Conservation (phyloP, 2,113 vertebrate species). For the Nycticryphes semicollaris region DNA sequence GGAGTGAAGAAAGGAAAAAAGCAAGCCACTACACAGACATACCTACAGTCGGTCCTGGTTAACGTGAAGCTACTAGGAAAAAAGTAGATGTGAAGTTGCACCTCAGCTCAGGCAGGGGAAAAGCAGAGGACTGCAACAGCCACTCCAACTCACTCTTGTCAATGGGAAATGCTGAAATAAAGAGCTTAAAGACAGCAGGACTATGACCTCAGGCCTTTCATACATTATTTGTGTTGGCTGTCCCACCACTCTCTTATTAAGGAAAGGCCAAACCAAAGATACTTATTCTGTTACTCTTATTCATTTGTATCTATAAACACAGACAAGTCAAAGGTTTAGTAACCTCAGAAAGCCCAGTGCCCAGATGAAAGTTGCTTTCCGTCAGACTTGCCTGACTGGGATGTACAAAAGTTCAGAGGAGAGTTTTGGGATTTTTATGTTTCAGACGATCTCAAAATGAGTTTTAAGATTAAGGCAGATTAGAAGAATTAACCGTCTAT, state of each 20-base stretch:
- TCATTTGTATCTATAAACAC: neutral
- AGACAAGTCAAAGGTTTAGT: neutral
- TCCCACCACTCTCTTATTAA: neutral
- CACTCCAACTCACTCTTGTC: neutral
- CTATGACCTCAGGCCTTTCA: neutral
- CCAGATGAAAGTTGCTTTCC: neutral
- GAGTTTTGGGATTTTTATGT: neutral
- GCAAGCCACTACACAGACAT: neutral
- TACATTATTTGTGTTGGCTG: neutral
- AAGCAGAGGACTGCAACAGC: neutral
- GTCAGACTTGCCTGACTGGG: neutral
- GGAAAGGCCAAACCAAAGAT: neutral
- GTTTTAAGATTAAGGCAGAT: neutral
- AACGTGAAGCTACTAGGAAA: neutral
- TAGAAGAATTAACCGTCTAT: neutral
- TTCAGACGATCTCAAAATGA: neutral
- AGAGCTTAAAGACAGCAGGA: neutral
- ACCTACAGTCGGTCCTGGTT: no score
- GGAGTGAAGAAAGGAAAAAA: neutral
- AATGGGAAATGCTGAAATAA: neutral
- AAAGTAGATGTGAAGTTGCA: neutral
- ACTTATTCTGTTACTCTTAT: neutral
- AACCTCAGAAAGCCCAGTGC: neutral
- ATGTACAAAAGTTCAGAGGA: neutral
- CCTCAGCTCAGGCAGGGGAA: neutral